A percentile compares a stretch with the other conserved stretches of the same genome.
phyloP scores from a whole-genome alignment of 2,888 invertebrate species.

The Dasypogon diadema region DNA sequence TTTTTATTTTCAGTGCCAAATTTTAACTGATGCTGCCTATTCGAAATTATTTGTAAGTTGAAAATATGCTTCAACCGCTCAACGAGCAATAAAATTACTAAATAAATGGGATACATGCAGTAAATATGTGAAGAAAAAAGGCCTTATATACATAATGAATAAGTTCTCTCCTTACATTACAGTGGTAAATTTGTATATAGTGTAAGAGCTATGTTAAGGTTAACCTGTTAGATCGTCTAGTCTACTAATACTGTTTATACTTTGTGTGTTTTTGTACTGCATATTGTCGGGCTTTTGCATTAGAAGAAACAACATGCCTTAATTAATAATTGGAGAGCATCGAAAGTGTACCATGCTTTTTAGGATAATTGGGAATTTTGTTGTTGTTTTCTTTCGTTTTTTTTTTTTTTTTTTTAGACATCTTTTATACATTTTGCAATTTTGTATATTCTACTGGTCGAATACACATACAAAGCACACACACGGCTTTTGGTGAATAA shows the following conservation, averaged over 20 bases:
- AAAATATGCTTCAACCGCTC: slow-evolving; percentile 43
- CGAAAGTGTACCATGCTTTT: slow-evolving; percentile 14
- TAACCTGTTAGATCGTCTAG: slow-evolving; percentile 38
- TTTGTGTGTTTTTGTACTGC: slow-evolving; percentile 30
- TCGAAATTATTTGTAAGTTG: slow-evolving; percentile 40
- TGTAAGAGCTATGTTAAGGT: slow-evolving; percentile 11
- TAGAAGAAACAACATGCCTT: slow-evolving; percentile 30
- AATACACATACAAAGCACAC: neutral
- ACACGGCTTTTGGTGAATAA: neutral
- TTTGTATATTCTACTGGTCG: neutral
- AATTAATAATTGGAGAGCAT: slow-evolving; percentile 33
- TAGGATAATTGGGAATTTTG: neutral
- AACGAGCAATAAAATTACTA: slow-evolving; percentile 39
- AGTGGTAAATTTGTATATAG: slow-evolving; percentile 33
- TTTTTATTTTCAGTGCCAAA: slow-evolving; percentile 42
- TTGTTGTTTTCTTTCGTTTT: no score
- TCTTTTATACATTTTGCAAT: neutral
- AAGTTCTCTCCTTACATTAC: slow-evolving; percentile 29
- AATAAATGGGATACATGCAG: slow-evolving; percentile 36
- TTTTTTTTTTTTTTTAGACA: no score
- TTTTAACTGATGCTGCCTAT: slow-evolving; percentile 45
- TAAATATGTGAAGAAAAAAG: slow-evolving; percentile 48
- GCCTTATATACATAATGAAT: slow-evolving; percentile 48
- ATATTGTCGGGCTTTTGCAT: slow-evolving; percentile 25
- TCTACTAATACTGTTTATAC: slow-evolving; percentile 42